phyloP scores from a whole-genome alignment of 2,888 invertebrate species.

The Agrenia bidenticulata region DNA sequence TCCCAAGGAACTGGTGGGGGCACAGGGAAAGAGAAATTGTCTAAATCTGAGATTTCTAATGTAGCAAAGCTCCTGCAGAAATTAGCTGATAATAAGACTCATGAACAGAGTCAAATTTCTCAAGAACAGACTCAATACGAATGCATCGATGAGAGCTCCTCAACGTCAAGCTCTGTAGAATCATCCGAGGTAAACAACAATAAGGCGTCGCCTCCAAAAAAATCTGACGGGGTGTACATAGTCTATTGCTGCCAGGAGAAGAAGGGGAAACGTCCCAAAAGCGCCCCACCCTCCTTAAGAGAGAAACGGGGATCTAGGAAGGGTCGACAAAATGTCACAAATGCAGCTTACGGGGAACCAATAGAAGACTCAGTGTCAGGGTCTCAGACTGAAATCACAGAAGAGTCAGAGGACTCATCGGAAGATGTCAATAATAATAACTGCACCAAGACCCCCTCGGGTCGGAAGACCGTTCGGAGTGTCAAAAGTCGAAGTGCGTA shows the following conservation, averaged over 20 bases:
- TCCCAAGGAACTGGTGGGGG: background rate
- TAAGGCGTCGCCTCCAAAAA: slow-evolving; percentile 17
- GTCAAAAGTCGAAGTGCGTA: slow-evolving; percentile 46
- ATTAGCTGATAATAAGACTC: slow-evolving; percentile 22
- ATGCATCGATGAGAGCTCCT: slow-evolving; percentile 32
- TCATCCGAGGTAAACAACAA: too few relatives aligned
- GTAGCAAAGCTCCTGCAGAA: slow-evolving; percentile 38
- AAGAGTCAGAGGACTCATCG: slow-evolving; percentile 5
- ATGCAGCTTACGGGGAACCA: slow-evolving; percentile 16
- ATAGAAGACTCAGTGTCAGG: slow-evolving; percentile 24
- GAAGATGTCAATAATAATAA: slow-evolving; percentile 18
- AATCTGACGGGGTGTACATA: slow-evolving; percentile 48
- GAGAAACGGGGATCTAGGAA: slow-evolving; percentile 9
- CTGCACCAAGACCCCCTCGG: slow-evolving; percentile 16
- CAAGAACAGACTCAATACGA: slow-evolving; percentile 21
- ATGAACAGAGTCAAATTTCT: background rate
- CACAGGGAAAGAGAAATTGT: background rate
- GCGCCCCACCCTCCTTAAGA: slow-evolving; percentile 42
- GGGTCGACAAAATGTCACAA: slow-evolving; percentile 5
- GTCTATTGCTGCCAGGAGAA: slow-evolving; percentile 45
- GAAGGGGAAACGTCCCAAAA: slow-evolving; percentile 31
- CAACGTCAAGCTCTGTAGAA: slow-evolving; percentile 16
- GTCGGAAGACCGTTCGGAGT: slow-evolving; percentile 47
- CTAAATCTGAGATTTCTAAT: slow-evolving; percentile 31
- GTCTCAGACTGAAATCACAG: slow-evolving; percentile 14